phyloP scores from a whole-genome alignment of 2,888 invertebrate species.

The Rhagophthalmus giganteus region DNA sequence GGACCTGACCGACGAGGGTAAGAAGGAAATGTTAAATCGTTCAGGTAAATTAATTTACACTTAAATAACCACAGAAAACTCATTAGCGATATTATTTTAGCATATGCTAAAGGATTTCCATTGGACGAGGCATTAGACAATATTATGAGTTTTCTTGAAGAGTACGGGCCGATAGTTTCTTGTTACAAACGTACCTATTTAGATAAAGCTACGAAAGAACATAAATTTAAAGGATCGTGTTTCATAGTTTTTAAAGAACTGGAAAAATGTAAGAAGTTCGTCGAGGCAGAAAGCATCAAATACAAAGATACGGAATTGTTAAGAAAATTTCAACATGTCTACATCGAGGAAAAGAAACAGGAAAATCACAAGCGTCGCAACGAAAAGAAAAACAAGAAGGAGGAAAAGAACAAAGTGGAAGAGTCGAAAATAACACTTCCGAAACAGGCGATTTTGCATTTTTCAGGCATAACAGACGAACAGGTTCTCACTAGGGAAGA shows the following conservation, averaged over 20 bases:
- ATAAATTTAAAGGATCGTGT: constrained; percentile 87
- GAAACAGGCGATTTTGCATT: constrained; percentile 73
- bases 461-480: constrained; percentile 65
- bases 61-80: background rate
- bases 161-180: constrained; percentile 66
- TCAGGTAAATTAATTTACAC: constrained; percentile 56
- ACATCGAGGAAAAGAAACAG: constrained; percentile 67
- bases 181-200: constrained; percentile 64
- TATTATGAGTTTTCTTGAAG: constrained; percentile 72
- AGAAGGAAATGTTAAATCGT: constrained; percentile 73
- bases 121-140: constrained; percentile 67
- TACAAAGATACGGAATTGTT: constrained; percentile 72
- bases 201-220: constrained; percentile 66
- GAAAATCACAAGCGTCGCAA: constrained; percentile 62
- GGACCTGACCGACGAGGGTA: constrained; percentile 79
- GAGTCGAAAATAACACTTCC: constrained; percentile 62
- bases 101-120: constrained; percentile 88
- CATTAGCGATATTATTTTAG: constrained; percentile 41
- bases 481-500: constrained; percentile 66
- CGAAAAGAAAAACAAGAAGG: constrained; percentile 62
- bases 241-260: constrained; percentile 83
- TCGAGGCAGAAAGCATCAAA: constrained; percentile 64
- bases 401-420: constrained; percentile 51
- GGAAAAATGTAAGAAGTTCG: constrained; percentile 79
- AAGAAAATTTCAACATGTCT: constrained; percentile 71